Evolutionary conservation across 2,113 vertebrate genomes (phyloP).

Genomic region (Pterocles gutturalis): DNA sequence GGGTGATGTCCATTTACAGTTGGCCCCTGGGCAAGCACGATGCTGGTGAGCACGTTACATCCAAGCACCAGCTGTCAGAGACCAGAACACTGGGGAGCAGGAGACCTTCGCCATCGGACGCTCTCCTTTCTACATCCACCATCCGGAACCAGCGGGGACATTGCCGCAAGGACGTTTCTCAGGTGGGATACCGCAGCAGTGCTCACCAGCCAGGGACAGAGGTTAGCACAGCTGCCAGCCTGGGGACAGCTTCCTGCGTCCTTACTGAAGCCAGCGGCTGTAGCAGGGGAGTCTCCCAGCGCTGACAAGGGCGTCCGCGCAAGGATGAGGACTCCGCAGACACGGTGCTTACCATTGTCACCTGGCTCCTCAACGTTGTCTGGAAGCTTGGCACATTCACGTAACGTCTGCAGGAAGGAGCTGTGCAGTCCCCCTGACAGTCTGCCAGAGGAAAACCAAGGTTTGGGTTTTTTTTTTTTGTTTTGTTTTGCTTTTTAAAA

Average conservation of each 20-base stretch:
- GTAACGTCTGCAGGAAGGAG: neutral
- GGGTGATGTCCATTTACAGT: neutral
- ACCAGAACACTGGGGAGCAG: neutral
- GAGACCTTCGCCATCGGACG: fast-evolving
- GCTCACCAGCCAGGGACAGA: neutral
- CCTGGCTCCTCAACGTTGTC: neutral
- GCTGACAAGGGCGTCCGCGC: neutral
- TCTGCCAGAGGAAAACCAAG: conserved; percentile 24
- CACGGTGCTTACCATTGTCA: neutral
- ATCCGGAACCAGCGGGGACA: neutral
- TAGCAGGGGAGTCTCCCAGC: neutral
- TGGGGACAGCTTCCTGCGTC: neutral
- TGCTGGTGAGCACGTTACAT: neutral
- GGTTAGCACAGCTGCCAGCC: neutral
- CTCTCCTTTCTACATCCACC: neutral
- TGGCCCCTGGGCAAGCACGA: neutral
- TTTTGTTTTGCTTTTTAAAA: conserved; percentile 36
- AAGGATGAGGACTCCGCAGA: neutral
- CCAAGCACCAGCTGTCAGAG: neutral
- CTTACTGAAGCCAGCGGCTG: neutral
- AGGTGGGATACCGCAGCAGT: neutral
- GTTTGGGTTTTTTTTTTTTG: neutral
- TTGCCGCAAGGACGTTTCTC: neutral
- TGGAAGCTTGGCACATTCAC: conserved; percentile 63
- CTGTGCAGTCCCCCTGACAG: neutral